Conservation (phyloP, 2,797 vertebrate genomes). For the Esox lucius region DNA sequence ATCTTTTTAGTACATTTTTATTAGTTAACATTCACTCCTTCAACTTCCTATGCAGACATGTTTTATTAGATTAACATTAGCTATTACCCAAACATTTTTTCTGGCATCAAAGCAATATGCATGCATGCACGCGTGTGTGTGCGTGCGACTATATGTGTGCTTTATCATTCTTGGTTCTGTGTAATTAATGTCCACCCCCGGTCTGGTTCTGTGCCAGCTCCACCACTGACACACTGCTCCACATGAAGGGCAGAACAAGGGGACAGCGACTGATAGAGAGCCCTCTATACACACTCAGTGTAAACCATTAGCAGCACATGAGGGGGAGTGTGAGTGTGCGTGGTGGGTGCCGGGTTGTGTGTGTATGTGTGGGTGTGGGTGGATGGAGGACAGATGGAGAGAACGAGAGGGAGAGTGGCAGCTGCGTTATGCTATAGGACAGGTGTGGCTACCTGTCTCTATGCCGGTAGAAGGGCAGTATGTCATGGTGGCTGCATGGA, state of each 20-base stretch:
- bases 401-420: background rate
- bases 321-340: background rate
- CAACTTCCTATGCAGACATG: no score
- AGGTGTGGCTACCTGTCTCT: background rate
- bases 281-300: constrained; percentile 19
- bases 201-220: constrained; percentile 24
- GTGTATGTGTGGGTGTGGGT: constrained; percentile 12
- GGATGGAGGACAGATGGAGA: constrained; percentile 4
- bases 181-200: constrained; percentile 12
- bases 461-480: background rate
- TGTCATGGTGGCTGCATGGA: background rate
- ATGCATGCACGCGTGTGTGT: background rate
- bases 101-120: background rate
- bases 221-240: constrained; percentile 8
- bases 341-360: background rate
- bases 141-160: background rate
- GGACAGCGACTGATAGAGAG: constrained; percentile 24
- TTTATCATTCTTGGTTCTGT: constrained; percentile 20
- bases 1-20: no score
- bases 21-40: no score
- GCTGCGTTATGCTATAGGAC: background rate
- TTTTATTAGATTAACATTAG: no score
- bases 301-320: constrained; percentile 8
- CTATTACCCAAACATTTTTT: no score
- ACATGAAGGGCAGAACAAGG: constrained; percentile 32